Conservation (phyloP, 2,113 vertebrate genomes). For the Terrapene triunguis region DNA sequence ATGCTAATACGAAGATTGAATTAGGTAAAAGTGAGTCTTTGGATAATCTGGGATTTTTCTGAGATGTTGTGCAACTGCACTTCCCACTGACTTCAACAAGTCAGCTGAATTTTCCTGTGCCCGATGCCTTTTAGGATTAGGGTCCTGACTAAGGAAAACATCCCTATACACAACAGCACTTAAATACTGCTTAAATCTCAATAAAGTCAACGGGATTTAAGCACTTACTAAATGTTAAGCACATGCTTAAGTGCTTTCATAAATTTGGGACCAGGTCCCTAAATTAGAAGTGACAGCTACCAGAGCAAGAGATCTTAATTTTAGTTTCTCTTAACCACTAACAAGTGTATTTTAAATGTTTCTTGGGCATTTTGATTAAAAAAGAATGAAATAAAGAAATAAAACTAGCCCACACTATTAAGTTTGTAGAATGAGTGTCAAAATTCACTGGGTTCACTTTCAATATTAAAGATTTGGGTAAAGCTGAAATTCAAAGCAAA, state of each 20-base stretch:
- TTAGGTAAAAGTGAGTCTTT: fast-evolving
- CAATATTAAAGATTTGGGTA: neutral
- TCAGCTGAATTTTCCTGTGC: neutral
- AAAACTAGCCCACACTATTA: neutral
- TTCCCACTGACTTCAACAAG: neutral
- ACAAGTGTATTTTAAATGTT: neutral
- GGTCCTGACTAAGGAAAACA: neutral
- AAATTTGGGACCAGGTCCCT: neutral
- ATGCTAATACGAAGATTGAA: neutral
- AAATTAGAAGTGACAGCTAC: slow-evolving; percentile 29
- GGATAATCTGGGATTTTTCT: neutral
- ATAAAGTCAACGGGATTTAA: neutral
- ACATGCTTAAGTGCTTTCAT: slow-evolving; percentile 22
- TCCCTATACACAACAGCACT: neutral
- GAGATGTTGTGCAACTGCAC: fast-evolving
- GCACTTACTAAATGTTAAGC: neutral
- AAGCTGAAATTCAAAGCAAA: neutral
- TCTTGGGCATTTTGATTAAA: too few species aligned
- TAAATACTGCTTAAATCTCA: neutral
- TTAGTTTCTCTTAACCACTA: fast-evolving
- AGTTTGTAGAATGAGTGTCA: neutral
- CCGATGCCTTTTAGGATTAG: neutral
- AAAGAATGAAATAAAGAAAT: fast-evolving
- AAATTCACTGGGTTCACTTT: neutral
- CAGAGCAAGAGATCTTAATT: neutral